phyloP scores from a whole-genome alignment of 2,113 vertebrate species.

The Solenodon paradoxus region DNA sequence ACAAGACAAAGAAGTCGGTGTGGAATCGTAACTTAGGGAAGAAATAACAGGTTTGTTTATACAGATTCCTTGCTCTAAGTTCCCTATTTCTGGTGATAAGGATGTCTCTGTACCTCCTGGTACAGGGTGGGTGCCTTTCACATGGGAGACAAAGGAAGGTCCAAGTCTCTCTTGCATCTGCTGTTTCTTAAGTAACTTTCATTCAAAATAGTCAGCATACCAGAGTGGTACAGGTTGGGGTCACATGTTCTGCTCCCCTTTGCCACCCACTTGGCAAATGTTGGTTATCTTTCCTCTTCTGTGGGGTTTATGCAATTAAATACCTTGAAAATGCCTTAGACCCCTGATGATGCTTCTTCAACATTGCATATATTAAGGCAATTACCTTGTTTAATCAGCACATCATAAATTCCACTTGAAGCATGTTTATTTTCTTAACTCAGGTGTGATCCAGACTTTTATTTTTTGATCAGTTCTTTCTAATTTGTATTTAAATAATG shows the following conservation, averaged over 20 bases:
- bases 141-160: background rate
- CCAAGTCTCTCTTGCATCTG: background rate
- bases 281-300: background rate
- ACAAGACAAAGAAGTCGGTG: background rate
- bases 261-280: background rate
- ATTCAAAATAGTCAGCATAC: background rate
- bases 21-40: background rate
- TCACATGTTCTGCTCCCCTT: background rate
- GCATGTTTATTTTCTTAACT: background rate
- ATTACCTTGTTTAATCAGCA: slow-evolving; percentile 25
- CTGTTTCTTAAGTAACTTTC: background rate
- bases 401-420: slow-evolving; percentile 6
- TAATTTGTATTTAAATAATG: slow-evolving; percentile 7
- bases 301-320: background rate
- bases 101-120: no score
- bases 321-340: background rate
- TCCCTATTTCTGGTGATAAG: background rate
- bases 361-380: background rate
- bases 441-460: background rate
- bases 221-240: background rate
- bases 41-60: background rate
- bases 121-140: no score
- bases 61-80: background rate
- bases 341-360: background rate
- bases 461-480: background rate